These are phyloP conservation scores for Drosophila bifasciata DNA, from an alignment of 1,140 invertebrate genomes.

Conservation along the genomic window DNA sequence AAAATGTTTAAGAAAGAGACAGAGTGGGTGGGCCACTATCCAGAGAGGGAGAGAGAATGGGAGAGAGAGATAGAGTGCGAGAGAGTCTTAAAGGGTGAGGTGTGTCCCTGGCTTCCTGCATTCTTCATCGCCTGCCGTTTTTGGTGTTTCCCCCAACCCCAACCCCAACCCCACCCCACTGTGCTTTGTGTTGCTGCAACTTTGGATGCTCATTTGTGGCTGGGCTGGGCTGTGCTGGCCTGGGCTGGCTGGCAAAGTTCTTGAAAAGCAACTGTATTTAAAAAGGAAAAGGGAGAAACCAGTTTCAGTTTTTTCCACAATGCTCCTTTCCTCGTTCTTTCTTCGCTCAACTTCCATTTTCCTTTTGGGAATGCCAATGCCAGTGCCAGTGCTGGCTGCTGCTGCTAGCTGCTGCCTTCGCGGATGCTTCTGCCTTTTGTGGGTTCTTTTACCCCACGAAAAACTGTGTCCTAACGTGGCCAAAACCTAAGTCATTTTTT, in stretches of 20 bases:
- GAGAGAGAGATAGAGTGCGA: slow-evolving; percentile 6
- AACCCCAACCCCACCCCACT: background rate
- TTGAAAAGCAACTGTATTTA: slow-evolving; percentile 75
- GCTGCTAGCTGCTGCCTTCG: too few species aligned
- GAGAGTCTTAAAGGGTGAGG: background rate
- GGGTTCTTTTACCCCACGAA: background rate
- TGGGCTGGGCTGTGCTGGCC: too few species aligned
- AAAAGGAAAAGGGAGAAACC: slow-evolving; percentile 82
- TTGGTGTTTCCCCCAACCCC: background rate
- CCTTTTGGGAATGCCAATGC: slow-evolving; percentile 53
- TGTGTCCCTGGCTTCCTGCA: slow-evolving; percentile 6
- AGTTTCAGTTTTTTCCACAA: slow-evolving; percentile 59
- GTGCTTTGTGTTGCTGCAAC: background rate
- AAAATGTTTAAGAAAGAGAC: background rate
- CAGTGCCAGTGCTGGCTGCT: too few species aligned
- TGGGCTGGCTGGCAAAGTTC: slow-evolving; percentile 20
- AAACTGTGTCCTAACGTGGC: too few species aligned
- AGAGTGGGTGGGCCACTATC: background rate
- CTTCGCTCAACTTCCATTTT: slow-evolving; percentile 62
- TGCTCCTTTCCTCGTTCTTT: background rate
- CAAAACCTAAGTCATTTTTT: too few species aligned
- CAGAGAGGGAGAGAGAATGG: background rate
- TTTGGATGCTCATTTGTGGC: background rate
- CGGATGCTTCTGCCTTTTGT: slow-evolving; percentile 6
- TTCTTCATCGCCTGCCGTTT: slow-evolving; percentile 12